A percentile compares a stretch with the other conserved stretches of the same genome.
Evolutionary conservation across 2,888 invertebrate genomes (phyloP).

Genomic region (Temnothorax unifasciatus): DNA sequence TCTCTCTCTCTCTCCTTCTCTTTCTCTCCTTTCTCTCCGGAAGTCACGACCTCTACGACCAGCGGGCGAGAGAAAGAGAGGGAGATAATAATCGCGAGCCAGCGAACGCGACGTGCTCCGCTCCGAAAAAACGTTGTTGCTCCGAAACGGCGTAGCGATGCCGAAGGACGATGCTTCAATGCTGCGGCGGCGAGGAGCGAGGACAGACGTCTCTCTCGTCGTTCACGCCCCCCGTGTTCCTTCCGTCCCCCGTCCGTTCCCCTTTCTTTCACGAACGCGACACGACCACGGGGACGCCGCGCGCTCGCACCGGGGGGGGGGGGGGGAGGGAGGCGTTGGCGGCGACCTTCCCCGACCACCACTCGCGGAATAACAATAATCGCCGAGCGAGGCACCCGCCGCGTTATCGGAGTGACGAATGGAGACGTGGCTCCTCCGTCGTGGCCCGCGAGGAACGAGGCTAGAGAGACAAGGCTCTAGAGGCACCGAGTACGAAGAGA

Average conservation of each 20-base stretch:
- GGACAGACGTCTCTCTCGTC: slow-evolving; percentile 61
- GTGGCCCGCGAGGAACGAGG: slow-evolving; percentile 9
- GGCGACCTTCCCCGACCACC: slow-evolving; percentile 32
- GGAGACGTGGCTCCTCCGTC: slow-evolving; percentile 41
- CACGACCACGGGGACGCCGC: slow-evolving; percentile 32
- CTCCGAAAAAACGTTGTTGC: slow-evolving; percentile 17
- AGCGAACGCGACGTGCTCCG: slow-evolving; percentile 19
- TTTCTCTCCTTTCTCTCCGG: slow-evolving; percentile 51
- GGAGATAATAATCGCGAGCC: slow-evolving; percentile 2
- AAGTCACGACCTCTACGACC: slow-evolving; percentile 55
- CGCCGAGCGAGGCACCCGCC: slow-evolving; percentile 3
- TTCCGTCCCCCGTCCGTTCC: slow-evolving; percentile 35
- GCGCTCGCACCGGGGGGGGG: slow-evolving; percentile 25
- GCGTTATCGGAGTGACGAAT: slow-evolving; percentile 10
- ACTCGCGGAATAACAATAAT: slow-evolving; percentile 42
- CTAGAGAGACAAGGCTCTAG: slow-evolving; percentile 9
- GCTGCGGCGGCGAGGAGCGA: slow-evolving; percentile 9
- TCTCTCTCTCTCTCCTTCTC: background rate
- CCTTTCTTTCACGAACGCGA: slow-evolving; percentile 45
- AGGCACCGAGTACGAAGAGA: background rate
- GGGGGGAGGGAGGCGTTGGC: slow-evolving; percentile 10
- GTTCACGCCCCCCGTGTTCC: slow-evolving; percentile 58
- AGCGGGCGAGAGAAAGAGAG: slow-evolving; percentile 35
- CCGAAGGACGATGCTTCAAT: background rate
- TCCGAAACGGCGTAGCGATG: slow-evolving; percentile 27